Evolutionary conservation across 2,888 invertebrate genomes (phyloP), one percentile per base, ranked within the genome.

Genomic region (Noctua comes): DNA sequence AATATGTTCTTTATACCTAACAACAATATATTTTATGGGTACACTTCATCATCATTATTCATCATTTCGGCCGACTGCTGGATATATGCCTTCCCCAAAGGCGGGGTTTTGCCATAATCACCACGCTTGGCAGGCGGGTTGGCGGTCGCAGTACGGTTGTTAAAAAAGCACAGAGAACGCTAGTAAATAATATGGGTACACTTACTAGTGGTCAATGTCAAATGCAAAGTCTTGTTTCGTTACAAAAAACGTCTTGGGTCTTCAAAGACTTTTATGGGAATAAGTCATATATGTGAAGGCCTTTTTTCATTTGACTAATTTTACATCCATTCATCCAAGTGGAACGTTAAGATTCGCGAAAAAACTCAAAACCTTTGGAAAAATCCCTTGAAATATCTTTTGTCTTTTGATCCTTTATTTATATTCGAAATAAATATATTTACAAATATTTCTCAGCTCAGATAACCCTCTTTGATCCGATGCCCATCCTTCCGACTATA

Each of bases 391-490:
- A 85, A 73, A 73, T 85, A 76, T 57, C n/a, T 68, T 51, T 59
- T 74, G 59, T 73, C 57, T 70, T 57, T 24, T 75, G 69, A 83
- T 68, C 69, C 62, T 73, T 54, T 78, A 68, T 73, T 64, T 76
- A 69, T 68, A 46, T 54, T 66, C 13, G n/a, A 75, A 71, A 78
- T 65, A 68, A 62, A 76, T 72, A 81, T 72, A 51, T 75, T 73
- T 65, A 69, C 46, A 68, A 79, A 70, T 68, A 77, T 86, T 84
- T 76, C 54, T 73, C 64, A 73, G 66, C n/a, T 68, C 75, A 76
- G 36, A 73, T 73, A 68, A 82, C 70, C 24, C 24, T 76, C 77
- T 84, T 84, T 84, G 78, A 81, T 80, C 73, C 31, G 27, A 43
- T 66, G 74, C 46, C 71, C 84, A 82, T 76, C 40, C 73, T 80